Base-by-base conservation (phyloP, 1,140 invertebrate species). In the Drosophila rufa region DNA sequence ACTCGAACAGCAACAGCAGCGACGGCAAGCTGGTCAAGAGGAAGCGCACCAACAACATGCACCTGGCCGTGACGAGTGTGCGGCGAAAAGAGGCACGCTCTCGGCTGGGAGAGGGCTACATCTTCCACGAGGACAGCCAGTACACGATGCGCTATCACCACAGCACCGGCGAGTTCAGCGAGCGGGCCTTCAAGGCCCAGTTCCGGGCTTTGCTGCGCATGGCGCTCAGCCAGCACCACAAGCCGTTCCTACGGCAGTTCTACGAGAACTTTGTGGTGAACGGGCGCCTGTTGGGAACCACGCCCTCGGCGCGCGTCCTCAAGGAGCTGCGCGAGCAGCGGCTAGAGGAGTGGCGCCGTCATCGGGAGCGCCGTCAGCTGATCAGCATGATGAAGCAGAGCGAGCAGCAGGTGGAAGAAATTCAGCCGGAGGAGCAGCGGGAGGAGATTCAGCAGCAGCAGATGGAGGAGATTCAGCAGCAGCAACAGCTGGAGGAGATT, bases 81-180 rank as follows among this genome's bases (percentile, higher is more conserved):
- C 64, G 62, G 15, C 43, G 73, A 38, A 77, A 59, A 68, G 75
- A 77, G 55, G 56, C 76, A 19, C 76, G 66, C 17, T 62, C 73
- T 19, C 67, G 65, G 5, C 67, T 91, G 14, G 85, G 89, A 38
- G 91, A 92, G 43, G 91, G 85, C 27, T 92, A 91, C 36, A 81
- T 91, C 51, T 92, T 92, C 65, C 89, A 92, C 48, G 78, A 89
- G 69, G 89, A 92, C 38, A 80, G 36, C 61, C 79, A 91, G 58
- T 89, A 84, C 64, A 91, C 89, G 59, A 50, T 92, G 53, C 81
- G 76, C 27, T 92, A 92, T 61, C 91, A 92, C 67, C 89, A 91
- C 70, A 92, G 91, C 73, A 86, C 84, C 51, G 92, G 85, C 2
- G 92, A 92, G 75, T 90, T 92, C 61, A 92, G 79, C 73, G 82